Conservation (phyloP, 2,888 invertebrate genomes). For the Iphiclides podalirius region DNA sequence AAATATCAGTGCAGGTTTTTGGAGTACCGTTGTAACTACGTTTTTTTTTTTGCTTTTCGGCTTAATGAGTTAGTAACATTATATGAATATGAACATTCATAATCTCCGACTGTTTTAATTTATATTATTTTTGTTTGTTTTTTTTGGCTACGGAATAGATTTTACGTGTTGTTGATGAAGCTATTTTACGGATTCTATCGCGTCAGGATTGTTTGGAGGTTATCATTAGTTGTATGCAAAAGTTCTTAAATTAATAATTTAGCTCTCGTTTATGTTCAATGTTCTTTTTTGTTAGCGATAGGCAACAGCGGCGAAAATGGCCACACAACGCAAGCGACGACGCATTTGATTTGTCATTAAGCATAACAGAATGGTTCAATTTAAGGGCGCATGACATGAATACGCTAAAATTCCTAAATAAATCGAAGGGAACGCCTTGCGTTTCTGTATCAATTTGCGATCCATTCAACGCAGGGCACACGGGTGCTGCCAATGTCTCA, state of each 20-base stretch:
- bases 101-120: too few relatives aligned
- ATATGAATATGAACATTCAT: too few relatives aligned
- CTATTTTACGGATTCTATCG: too few relatives aligned
- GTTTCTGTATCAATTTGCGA: slow-evolving; percentile 64
- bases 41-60: too few relatives aligned
- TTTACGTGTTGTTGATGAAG: too few relatives aligned
- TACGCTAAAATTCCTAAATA: slow-evolving; percentile 67
- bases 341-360: slow-evolving; percentile 37
- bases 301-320: slow-evolving; percentile 1
- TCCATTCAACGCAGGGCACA: slow-evolving; percentile 58
- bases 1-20: not conserved
- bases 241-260: too few relatives aligned
- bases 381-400: slow-evolving; percentile 50
- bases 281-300: slow-evolving; percentile 4
- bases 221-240: too few relatives aligned
- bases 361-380: slow-evolving; percentile 39
- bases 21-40: not conserved
- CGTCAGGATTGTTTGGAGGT: too few relatives aligned
- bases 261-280: too few relatives aligned
- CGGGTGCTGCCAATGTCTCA: slow-evolving; percentile 41
- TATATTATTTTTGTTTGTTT: too few relatives aligned
- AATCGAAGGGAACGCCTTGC: slow-evolving; percentile 58
- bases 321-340: slow-evolving; percentile 28
- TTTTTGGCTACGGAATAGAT: too few relatives aligned
- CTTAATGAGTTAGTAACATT: too few relatives aligned